Conservation (phyloP, 2,888 invertebrate species). For the Heteromyza rotundicornis region DNA sequence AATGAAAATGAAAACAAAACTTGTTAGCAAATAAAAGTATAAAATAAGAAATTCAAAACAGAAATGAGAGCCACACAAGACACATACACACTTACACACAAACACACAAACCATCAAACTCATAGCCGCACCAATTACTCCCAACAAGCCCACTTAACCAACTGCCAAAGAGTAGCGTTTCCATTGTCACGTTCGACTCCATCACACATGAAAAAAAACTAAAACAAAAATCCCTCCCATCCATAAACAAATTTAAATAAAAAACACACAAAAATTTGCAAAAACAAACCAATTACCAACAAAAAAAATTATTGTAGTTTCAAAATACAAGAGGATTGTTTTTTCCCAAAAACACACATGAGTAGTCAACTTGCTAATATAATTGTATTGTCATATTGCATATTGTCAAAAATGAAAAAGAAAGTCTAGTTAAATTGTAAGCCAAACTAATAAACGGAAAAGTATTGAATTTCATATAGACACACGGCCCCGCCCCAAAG, state of each 20-base stretch:
- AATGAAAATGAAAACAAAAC: background rate
- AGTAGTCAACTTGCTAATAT: too few species aligned
- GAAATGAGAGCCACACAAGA: background rate
- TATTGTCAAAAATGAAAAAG: constrained; percentile 7
- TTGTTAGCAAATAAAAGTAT: too few species aligned
- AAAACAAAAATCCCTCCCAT: background rate
- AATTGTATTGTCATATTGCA: too few species aligned
- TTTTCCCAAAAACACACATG: too few species aligned
- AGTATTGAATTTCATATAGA: background rate
- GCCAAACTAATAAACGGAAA: constrained; percentile 8
- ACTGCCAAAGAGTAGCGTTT: background rate
- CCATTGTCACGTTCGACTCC: too few species aligned
- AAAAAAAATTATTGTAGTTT: too few species aligned
- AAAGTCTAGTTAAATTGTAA: background rate
- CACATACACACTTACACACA: too few species aligned
- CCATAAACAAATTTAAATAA: constrained; percentile 21
- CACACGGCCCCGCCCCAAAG: too few species aligned
- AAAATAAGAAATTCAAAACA: background rate
- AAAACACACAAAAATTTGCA: constrained; percentile 42
- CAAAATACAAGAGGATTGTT: too few species aligned
- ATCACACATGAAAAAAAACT: background rate
- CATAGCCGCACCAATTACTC: background rate
- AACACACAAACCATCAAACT: too few species aligned
- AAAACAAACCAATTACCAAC: constrained; percentile 15
- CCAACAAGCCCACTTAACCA: background rate